These are phyloP conservation scores for Theonella swinhoei DNA, from an alignment of 37 sponge, comb jelly and placozoan genomes.

Conservation along the genomic window DNA sequence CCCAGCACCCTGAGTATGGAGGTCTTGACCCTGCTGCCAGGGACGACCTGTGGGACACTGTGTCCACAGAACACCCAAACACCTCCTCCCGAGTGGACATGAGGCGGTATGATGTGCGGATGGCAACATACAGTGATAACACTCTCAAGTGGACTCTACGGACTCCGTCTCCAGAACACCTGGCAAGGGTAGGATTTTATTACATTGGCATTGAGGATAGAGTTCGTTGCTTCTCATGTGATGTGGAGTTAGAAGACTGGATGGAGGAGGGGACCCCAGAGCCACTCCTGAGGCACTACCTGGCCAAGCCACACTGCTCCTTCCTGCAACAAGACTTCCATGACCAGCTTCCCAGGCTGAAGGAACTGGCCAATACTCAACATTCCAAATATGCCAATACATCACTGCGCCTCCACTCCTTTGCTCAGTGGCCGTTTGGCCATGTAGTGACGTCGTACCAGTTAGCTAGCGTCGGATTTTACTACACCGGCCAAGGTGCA, in stretches of 20 bases:
- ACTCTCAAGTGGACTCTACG: conserved; percentile 10
- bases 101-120: background rate
- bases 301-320: background rate
- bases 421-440: background rate
- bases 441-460: background rate
- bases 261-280: conserved; percentile 1
- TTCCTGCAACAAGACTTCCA: conserved; percentile 9
- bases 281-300: conserved; percentile 17
- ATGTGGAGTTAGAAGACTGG: conserved; percentile 24
- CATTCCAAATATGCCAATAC: conserved; percentile 1
- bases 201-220: conserved; percentile 40
- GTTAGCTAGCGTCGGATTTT: conserved; percentile 58
- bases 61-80: background rate
- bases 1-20: too few species aligned
- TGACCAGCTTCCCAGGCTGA: background rate
- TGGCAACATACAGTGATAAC: background rate
- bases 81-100: background rate
- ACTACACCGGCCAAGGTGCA: conserved; percentile 33
- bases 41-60: too few species aligned
- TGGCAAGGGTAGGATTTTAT: conserved; percentile 40
- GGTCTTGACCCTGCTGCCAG: too few species aligned
- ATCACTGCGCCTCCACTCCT: conserved; percentile 18
- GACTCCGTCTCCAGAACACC: background rate
- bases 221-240: conserved; percentile 42
- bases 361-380: too few species aligned